phyloP scores from a whole-genome alignment of 2,113 vertebrate species.

The Xenopus tropicalis region DNA sequence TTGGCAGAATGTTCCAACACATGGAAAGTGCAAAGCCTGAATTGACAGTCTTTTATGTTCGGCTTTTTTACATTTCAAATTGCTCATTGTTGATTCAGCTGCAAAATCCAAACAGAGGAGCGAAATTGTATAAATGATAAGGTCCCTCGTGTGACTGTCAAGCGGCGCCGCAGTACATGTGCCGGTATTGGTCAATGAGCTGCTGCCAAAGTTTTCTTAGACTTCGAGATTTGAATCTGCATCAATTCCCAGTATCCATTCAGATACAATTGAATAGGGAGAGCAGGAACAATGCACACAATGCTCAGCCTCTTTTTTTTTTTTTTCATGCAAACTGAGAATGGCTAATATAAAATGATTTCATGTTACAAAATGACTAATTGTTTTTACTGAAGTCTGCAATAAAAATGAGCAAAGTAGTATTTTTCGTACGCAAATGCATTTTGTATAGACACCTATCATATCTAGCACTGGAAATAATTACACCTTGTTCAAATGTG shows the following conservation, averaged over 20 bases:
- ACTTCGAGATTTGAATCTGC: conserved; percentile 11
- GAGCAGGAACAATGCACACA: not conserved
- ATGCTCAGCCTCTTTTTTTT: too few species aligned
- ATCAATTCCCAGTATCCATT: not conserved
- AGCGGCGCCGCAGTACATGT: conserved; percentile 40
- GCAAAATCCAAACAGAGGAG: conserved; percentile 48
- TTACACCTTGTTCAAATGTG: too few species aligned
- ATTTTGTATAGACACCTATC: too few species aligned
- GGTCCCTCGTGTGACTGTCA: conserved; percentile 44
- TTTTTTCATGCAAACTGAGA: too few species aligned
- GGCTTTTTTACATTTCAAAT: conserved; percentile 47
- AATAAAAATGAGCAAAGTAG: too few species aligned
- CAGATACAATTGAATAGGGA: not conserved
- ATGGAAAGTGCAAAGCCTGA: conserved; percentile 35
- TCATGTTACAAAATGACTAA: too few species aligned
- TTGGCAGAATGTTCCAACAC: conserved; percentile 43
- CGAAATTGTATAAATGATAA: conserved; percentile 49
- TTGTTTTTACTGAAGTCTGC: too few species aligned
- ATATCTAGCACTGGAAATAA: too few species aligned
- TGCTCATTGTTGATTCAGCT: conserved; percentile 44
- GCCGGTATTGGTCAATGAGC: conserved; percentile 26
- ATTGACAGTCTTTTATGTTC: conserved; percentile 49
- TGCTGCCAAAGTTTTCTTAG: conserved; percentile 22
- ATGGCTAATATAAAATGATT: too few species aligned
- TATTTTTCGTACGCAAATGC: too few species aligned